phyloP scores from a whole-genome alignment of 2,888 invertebrate genomes.

The Prosopocoilus inquinatus region DNA sequence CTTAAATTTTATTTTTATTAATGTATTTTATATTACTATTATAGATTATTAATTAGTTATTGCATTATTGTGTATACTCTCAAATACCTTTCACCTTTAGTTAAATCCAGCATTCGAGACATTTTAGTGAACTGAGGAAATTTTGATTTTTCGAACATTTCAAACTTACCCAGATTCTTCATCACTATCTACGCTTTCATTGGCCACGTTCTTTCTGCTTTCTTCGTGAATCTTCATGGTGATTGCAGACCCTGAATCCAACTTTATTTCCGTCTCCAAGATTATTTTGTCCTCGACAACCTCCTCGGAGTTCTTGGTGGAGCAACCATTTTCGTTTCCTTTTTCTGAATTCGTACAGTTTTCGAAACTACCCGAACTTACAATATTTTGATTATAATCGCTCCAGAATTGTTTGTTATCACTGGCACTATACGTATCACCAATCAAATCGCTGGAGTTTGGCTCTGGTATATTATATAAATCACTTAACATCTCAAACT shows the following conservation, averaged over 20 bases:
- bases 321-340: slow-evolving; percentile 18
- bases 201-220: slow-evolving; percentile 38
- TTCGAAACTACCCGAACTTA: slow-evolving; percentile 11
- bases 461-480: slow-evolving; percentile 54
- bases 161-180: slow-evolving; percentile 35
- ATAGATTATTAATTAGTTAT: too few relatives aligned
- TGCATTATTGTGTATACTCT: too few relatives aligned
- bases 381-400: slow-evolving; percentile 17
- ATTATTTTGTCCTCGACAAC: slow-evolving; percentile 63
- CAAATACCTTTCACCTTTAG: too few relatives aligned
- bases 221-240: slow-evolving; percentile 83
- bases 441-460: slow-evolving; percentile 4
- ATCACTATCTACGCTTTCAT: slow-evolving; percentile 39
- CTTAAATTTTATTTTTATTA: too few relatives aligned
- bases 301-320: slow-evolving; percentile 20
- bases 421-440: slow-evolving; percentile 17
- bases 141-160: too few relatives aligned
- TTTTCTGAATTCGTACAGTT: slow-evolving; percentile 16
- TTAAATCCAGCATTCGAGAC: too few relatives aligned
- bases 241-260: slow-evolving; percentile 75
- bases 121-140: too few relatives aligned
- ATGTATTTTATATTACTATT: too few relatives aligned
- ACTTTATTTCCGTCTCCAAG: slow-evolving; percentile 79
- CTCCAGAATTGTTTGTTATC: slow-evolving; percentile 20
- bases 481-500: slow-evolving; percentile 62